Percentiles rank a stretch among this genome's conserved stretches.
These are phyloP conservation scores for Selene dorsalis DNA, from an alignment of 2,797 vertebrate species.

Conservation along the genomic window DNA sequence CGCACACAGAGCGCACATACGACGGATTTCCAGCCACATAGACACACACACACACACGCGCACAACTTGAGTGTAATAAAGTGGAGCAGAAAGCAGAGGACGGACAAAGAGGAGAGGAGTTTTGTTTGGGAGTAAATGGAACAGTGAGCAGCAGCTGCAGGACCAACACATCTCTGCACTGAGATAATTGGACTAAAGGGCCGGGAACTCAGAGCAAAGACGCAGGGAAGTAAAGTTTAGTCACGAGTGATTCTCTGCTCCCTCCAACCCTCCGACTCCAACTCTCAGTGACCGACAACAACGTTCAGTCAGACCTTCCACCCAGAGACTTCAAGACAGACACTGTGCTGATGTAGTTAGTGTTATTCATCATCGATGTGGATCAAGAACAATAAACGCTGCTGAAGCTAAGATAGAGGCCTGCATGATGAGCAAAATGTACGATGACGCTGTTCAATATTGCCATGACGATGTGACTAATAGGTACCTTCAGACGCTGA, in stretches of 20 bases:
- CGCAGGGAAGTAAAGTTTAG: constrained; percentile 2
- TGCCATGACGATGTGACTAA: too few species aligned
- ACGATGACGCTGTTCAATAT: too few species aligned
- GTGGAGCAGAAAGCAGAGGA: constrained; percentile 15
- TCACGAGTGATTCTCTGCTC: constrained; percentile 27
- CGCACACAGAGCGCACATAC: constrained; percentile 1
- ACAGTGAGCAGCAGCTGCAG: neutral
- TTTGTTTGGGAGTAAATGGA: neutral
- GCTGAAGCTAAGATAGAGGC: too few species aligned
- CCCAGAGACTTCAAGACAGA: neutral
- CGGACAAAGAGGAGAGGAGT: neutral
- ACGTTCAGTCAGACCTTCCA: neutral
- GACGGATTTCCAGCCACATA: neutral
- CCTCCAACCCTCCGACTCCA: neutral
- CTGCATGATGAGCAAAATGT: too few species aligned
- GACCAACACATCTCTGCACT: neutral
- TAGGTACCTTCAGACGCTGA: too few species aligned
- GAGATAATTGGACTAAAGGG: constrained; percentile 49
- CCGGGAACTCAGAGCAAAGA: neutral
- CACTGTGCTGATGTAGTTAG: neutral
- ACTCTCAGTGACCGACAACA: neutral
- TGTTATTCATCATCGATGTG: too few species aligned
- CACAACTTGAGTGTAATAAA: constrained; percentile 47
- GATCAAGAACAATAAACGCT: too few species aligned
- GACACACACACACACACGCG: neutral